phyloP scores from a whole-genome alignment of 2,113 vertebrate species.

The Apteryx mantelli region DNA sequence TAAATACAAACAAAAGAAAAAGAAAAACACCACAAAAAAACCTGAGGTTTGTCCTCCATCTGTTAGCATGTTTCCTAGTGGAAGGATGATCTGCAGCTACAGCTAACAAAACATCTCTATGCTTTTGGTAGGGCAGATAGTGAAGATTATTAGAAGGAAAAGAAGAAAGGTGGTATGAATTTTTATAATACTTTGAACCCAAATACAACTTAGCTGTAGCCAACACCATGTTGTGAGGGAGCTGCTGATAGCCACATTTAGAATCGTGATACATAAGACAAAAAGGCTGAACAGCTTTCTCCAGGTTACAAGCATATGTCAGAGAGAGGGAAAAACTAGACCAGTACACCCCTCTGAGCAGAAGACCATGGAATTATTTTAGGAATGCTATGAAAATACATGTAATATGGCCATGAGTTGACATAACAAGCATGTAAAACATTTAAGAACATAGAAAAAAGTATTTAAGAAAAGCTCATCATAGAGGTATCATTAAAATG shows the following conservation, averaged over 20 bases:
- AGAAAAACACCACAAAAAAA: neutral
- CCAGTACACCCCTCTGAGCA: neutral
- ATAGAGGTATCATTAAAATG: neutral
- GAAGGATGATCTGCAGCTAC: neutral
- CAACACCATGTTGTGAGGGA: neutral
- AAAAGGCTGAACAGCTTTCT: neutral
- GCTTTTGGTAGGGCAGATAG: neutral
- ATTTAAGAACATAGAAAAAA: neutral
- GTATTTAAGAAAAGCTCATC: neutral
- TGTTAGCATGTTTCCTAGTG: neutral
- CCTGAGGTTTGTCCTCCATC: neutral
- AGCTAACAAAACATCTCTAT: neutral
- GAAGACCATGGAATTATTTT: neutral
- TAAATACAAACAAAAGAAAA: neutral
- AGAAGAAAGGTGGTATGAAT: neutral
- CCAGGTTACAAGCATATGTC: neutral
- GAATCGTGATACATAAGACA: neutral
- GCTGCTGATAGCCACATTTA: neutral
- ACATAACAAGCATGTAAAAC: neutral
- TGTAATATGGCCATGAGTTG: neutral
- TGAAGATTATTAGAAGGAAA: neutral
- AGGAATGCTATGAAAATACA: neutral
- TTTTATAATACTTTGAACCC: neutral
- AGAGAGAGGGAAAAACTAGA: neutral
- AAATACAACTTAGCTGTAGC: neutral